Base-by-base conservation (phyloP, 2,797 vertebrate genomes). In the Strix occidentalis region DNA sequence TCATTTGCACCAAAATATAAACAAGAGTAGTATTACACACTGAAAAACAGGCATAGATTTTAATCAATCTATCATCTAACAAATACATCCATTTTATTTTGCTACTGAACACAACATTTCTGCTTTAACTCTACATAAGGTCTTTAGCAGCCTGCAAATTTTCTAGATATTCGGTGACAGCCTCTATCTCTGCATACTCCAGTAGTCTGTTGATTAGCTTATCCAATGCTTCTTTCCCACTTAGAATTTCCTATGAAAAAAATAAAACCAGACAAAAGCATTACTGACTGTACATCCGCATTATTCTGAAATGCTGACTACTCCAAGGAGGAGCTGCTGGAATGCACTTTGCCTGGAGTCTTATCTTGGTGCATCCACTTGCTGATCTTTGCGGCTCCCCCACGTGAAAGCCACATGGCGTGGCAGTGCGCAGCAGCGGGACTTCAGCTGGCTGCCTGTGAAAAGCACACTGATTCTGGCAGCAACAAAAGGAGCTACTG, bases 161-260 rank as follows among this genome's bases (percentile, higher is more conserved):
- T 97, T 98, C 98, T 89, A 98, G 97, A 91, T 98, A 90, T 43
- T 99, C 98, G 4, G 98, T 96, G 18, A 99, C 87, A 65, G 98
- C 98, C 91, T 99, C 98, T 90, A 96, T 97, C 74, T 99, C 98
- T 6, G 98, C 95, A 33, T 98, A 98, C 46, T 98, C 98, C 71
- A 98, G 97, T 0, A 99, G 71, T 41, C 98, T 98, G 69, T 93
- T 94, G 96, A 99, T 98, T 53, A 99, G 96, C 31, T 99, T 96
- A 77, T 99, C 98, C 54, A 99, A 98, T 9, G 91, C 96, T 66
- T 98, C 98, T 13, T 98, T 98, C 65, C 99, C 99, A 94, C 87
- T 97, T 93, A 99, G 98, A 96, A 99, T 98, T 96, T 98, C 99
- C 99, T 99, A 75, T 8, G 10, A 39, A 84, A 80, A 87, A 54